These are phyloP conservation scores for Alcedo quadribrachys DNA, from an alignment of 2,797 vertebrate species.

Conservation along the genomic window DNA sequence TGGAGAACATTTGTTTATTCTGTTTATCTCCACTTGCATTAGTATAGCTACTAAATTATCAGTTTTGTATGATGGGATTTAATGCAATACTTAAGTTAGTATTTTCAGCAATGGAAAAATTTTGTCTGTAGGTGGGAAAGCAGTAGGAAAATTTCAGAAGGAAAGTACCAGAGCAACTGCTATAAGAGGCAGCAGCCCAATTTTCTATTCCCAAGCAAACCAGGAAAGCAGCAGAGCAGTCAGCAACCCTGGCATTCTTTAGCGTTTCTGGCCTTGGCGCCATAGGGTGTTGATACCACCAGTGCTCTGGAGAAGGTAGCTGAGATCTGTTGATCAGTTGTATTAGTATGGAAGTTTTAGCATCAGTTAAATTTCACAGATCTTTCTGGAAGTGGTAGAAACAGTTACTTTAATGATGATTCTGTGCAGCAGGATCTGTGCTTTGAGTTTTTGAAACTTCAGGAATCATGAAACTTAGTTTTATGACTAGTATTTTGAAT, in stretches of 20 bases:
- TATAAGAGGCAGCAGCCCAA: background rate
- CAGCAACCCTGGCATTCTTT: background rate
- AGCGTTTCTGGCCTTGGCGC: background rate
- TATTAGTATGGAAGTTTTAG: background rate
- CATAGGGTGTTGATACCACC: background rate
- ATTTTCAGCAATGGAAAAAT: background rate
- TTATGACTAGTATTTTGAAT: background rate
- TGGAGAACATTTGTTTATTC: background rate
- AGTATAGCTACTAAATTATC: background rate
- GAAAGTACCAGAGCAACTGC: background rate
- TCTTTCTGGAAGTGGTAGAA: background rate
- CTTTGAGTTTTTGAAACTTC: background rate
- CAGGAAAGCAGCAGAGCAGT: background rate
- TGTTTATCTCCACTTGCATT: background rate
- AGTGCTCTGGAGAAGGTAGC: background rate
- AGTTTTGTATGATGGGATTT: background rate
- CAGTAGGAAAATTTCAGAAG: background rate
- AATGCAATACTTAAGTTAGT: background rate
- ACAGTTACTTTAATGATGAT: background rate
- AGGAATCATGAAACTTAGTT: background rate
- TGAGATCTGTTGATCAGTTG: background rate
- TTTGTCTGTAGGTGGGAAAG: background rate
- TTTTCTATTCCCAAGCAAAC: background rate
- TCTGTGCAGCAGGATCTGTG: background rate
- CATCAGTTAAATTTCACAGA: background rate